Conservation (phyloP, 2,113 vertebrate species). For the Engraulis encrasicolus region DNA sequence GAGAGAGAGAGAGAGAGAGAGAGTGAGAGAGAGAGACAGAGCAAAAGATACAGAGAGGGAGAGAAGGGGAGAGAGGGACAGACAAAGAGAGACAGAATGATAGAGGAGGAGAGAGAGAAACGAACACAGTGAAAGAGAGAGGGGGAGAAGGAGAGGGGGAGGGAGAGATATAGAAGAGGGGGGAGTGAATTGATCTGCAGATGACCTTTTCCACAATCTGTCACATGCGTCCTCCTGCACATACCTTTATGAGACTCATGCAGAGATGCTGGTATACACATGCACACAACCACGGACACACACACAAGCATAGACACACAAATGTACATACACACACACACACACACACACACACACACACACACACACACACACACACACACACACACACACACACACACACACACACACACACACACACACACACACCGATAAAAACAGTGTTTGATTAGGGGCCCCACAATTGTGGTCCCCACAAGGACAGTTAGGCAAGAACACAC, state of each 20-base stretch:
- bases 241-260: not conserved
- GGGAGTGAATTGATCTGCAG: constrained; percentile 14
- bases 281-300: not conserved
- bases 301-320: not conserved
- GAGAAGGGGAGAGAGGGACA: too few species aligned
- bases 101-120: too few species aligned
- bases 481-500: too few species aligned
- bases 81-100: constrained; percentile 26
- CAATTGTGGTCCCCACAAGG: too few species aligned
- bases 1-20: constrained; percentile 8
- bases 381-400: constrained; percentile 12
- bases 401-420: too few species aligned
- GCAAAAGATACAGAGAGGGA: too few species aligned
- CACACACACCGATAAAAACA: too few species aligned
- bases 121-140: not conserved
- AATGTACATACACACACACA: not conserved
- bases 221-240: not conserved
- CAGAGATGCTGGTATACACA: not conserved
- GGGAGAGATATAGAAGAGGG: not conserved
- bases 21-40: constrained; percentile 19
- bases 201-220: constrained; percentile 10
- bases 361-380: not conserved
- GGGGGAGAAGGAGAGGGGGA: constrained; percentile 21
- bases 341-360: not conserved
- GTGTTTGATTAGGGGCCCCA: too few species aligned